Evolutionary conservation across 2,888 invertebrate genomes (phyloP).

Genomic region (Plutella xylostella): DNA sequence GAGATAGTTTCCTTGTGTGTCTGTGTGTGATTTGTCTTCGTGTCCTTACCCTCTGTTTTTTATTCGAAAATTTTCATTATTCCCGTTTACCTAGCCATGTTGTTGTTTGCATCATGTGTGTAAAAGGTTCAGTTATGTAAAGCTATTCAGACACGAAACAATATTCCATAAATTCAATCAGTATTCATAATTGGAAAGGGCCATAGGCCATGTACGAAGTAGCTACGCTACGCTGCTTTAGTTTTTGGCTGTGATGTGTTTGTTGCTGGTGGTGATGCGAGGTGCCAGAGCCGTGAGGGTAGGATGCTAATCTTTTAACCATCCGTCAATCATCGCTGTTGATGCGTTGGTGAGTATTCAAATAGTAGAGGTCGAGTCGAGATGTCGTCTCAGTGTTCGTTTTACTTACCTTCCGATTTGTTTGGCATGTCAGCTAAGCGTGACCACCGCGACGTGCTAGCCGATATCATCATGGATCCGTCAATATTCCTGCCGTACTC

Average conservation of each 20-base stretch:
- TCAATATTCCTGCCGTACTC: constrained; percentile 75
- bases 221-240: too few species aligned
- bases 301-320: neutral
- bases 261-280: neutral
- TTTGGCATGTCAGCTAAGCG: too few species aligned
- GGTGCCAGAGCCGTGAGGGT: neutral
- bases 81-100: neutral
- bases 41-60: constrained; percentile 30
- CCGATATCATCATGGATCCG: constrained; percentile 79
- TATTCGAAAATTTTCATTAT: constrained; percentile 23
- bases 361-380: neutral
- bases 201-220: too few species aligned
- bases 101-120: constrained; percentile 9
- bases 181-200: too few species aligned
- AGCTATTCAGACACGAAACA: too few species aligned
- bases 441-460: too few species aligned
- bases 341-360: neutral
- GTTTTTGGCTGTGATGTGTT: neutral
- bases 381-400: neutral
- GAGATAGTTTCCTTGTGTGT: neutral
- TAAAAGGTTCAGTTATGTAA: too few species aligned
- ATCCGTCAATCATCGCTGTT: too few species aligned
- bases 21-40: constrained; percentile 30
- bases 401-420: too few species aligned
- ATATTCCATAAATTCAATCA: too few species aligned